Base-by-base conservation (phyloP, 92 coral and sea anemone species). In the Epizoanthus stellaris region DNA sequence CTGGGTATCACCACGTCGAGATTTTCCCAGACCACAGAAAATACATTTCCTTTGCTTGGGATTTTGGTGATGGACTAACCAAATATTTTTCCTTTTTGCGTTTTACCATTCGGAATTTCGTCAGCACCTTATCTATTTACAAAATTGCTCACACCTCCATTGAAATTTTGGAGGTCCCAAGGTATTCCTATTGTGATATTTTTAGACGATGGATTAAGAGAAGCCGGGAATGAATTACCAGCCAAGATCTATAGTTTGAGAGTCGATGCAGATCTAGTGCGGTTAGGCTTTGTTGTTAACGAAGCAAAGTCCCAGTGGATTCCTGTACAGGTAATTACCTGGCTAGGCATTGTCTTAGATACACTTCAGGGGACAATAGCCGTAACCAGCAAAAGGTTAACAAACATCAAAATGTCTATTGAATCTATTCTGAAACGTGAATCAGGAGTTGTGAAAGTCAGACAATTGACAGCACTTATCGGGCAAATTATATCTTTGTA, bases 271-370 rank as follows among this genome's bases (percentile, higher is more conserved):
- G 89, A 91, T 80, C 36, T 91, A 42, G 49, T 84, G n/a, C 80
- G 69, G 49, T 91, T 85, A 6, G 94, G 94, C n/a, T 85, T 91
- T 85, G 81, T 88, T 34, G 77, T 88, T 36, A 91, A 91, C 47
- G 91, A 91, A 49, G 67, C 17, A 7, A 91, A 91, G 70, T 80
- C 76, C 80, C 81, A 73, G 40, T 90, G 93, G 90, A 80, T 58
- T n/a, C 93, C 90, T 13, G 70, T 43, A 15, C 86, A 91, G 60
- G 40, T 74, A 30, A 86, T 82, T 67, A 54, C 23, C 16, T 90
- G 90, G 73, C 87, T 85, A 12, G 89, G 92, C 11, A 70, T 85
- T 40, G 25, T 64, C 72, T 63, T 86, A 21, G 87, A 90, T 69
- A 86, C 90, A 45, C 20, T 53, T 6, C 59, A 76, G 6, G 75